Percentiles rank a stretch among this genome's conserved stretches.
phyloP scores from a whole-genome alignment of 2,797 vertebrate species.

The Balearica regulorum region DNA sequence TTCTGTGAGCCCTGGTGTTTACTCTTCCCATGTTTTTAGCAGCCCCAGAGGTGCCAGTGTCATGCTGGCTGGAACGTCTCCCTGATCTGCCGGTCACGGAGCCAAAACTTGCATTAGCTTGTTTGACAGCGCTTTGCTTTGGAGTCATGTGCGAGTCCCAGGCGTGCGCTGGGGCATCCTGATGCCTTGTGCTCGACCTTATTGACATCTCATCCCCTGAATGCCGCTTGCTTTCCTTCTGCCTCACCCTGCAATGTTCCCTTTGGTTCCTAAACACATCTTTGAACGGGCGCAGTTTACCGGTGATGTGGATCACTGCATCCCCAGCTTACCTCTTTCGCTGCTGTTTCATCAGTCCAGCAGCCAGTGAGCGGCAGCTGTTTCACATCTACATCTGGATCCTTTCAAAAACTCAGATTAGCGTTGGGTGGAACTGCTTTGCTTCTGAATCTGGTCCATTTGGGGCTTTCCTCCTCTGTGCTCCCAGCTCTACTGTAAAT shows the following conservation, averaged over 20 bases:
- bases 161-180: fast-evolving
- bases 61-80: not conserved
- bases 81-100: not conserved
- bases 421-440: not conserved
- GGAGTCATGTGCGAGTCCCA: not conserved
- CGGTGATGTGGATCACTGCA: fast-evolving
- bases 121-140: not conserved
- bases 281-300: fast-evolving
- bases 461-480: not conserved
- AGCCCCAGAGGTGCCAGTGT: not conserved
- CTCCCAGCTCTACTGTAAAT: not conserved
- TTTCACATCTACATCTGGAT: not conserved
- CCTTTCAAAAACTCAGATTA: not conserved
- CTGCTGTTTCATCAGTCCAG: not conserved
- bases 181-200: not conserved
- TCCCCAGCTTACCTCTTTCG: not conserved
- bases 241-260: not conserved
- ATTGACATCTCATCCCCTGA: not conserved
- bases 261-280: not conserved
- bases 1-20: not conserved
- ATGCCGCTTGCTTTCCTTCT: not conserved
- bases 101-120: not conserved
- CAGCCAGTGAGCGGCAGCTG: not conserved
- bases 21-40: not conserved
- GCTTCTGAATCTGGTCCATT: not conserved